A percentile compares a stretch with the other conserved stretches of the same genome.
Conservation (phyloP, 2,888 invertebrate genomes). For the Oxyteleia sp. region DNA sequence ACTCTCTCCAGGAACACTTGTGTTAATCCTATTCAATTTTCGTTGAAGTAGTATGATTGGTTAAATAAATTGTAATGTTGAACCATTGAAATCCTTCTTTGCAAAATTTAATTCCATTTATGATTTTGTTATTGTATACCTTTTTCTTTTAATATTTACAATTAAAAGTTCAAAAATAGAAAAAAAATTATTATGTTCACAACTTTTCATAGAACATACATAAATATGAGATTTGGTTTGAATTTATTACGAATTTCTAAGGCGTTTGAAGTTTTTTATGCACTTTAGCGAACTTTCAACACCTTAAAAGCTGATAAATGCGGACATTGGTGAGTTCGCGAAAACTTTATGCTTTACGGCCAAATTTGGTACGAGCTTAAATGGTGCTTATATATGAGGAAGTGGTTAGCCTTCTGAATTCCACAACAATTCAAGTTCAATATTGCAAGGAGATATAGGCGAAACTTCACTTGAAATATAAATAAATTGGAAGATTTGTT, state of each 20-base stretch:
- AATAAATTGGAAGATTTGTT: too few species aligned
- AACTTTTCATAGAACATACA: background rate
- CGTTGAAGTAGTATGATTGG: background rate
- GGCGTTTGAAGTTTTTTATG: slow-evolving; percentile 22
- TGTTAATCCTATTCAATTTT: slow-evolving; percentile 13
- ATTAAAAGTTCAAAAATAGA: too few species aligned
- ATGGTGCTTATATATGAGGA: slow-evolving; percentile 31
- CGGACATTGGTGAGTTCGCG: slow-evolving; percentile 33
- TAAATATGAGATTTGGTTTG: slow-evolving; percentile 16
- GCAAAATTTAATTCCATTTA: too few species aligned
- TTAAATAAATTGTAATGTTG: background rate
- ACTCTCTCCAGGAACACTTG: background rate
- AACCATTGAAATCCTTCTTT: background rate
- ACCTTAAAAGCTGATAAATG: slow-evolving; percentile 47
- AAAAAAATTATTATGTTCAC: background rate
- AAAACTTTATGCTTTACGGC: slow-evolving; percentile 39
- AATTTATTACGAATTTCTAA: slow-evolving; percentile 29
- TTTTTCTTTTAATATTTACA: too few species aligned
- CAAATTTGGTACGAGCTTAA: slow-evolving; percentile 29
- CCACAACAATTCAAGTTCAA: slow-evolving; percentile 13
- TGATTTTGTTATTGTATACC: too few species aligned
- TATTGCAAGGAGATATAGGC: background rate
- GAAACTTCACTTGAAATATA: background rate
- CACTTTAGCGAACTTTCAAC: slow-evolving; percentile 36
- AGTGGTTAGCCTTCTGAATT: slow-evolving; percentile 26